phyloP scores from a whole-genome alignment of 2,113 vertebrate genomes.

The Dascyllus trimaculatus region DNA sequence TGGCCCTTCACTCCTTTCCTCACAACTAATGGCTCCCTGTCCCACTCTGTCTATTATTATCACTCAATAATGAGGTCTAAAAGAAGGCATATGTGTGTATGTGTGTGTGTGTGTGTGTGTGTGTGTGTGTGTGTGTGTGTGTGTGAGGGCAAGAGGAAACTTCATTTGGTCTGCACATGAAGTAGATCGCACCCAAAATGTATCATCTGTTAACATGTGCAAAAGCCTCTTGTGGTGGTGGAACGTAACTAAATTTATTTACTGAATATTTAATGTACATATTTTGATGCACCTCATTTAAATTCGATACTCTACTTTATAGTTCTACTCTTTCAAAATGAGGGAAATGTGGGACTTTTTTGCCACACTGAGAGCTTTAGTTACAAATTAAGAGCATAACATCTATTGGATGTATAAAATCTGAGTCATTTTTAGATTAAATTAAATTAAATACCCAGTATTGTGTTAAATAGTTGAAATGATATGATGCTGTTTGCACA shows the following conservation, averaged over 20 bases:
- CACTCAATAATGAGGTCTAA: conserved; percentile 78
- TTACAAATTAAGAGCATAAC: too few relatives aligned
- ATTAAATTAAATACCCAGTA: neutral
- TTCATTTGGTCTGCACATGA: neutral
- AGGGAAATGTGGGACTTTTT: too few relatives aligned
- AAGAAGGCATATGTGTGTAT: conserved; percentile 43
- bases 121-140: neutral
- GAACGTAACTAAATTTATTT: neutral
- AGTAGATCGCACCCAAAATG: neutral
- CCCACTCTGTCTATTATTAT: conserved; percentile 81
- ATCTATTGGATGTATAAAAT: too few relatives aligned
- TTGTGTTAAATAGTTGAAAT: too few relatives aligned
- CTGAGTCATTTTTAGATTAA: neutral
- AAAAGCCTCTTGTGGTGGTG: neutral
- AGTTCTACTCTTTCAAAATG: too few relatives aligned
- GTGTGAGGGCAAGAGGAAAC: neutral
- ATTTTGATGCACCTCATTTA: too few relatives aligned
- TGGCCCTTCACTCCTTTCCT: conserved; percentile 72
- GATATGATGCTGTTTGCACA: too few relatives aligned
- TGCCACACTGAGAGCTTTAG: too few relatives aligned
- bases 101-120: conserved; percentile 5
- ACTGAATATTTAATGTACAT: neutral
- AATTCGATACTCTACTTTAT: too few relatives aligned
- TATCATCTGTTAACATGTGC: neutral
- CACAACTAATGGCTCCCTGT: conserved; percentile 75